Percentiles rank a stretch among this genome's conserved stretches.
phyloP scores from a whole-genome alignment of 2,797 vertebrate genomes.

The Pseudochaenichthys georgianus region DNA sequence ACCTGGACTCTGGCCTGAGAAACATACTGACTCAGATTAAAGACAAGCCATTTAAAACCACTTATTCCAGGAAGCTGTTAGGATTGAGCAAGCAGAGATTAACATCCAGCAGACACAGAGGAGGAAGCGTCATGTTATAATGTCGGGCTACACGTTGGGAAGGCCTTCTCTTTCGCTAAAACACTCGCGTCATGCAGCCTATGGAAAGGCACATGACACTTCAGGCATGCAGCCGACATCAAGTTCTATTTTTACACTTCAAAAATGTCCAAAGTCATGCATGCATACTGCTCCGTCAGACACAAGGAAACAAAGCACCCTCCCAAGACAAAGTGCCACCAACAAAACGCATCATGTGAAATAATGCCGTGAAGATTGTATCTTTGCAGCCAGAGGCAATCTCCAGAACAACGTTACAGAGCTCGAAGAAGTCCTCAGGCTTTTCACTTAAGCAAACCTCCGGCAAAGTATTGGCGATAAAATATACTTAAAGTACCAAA shows the following conservation, averaged over 20 bases:
- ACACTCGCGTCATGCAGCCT: constrained; percentile 6
- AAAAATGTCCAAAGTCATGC: constrained; percentile 39
- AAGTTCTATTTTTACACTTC: constrained; percentile 66
- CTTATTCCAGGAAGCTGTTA: constrained; percentile 34
- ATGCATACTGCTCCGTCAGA: constrained; percentile 6
- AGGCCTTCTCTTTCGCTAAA: constrained; percentile 15
- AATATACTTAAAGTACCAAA: too few species aligned
- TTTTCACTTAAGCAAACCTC: too few species aligned
- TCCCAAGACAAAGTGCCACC: constrained; percentile 12
- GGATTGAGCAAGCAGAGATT: constrained; percentile 28
- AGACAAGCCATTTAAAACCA: constrained; percentile 30
- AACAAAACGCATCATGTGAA: constrained; percentile 9
- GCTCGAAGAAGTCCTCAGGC: too few species aligned
- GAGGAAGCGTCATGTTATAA: too few species aligned
- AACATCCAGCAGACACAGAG: not conserved
- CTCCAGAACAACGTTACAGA: not conserved
- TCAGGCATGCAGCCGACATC: constrained; percentile 48
- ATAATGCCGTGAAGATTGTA: constrained; percentile 13
- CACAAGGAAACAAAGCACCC: not conserved
- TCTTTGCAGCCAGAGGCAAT: constrained; percentile 6
- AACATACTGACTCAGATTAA: constrained; percentile 20
- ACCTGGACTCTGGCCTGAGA: constrained; percentile 49
- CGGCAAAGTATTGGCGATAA: too few species aligned
- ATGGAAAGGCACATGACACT: constrained; percentile 43
- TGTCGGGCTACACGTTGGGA: not conserved